phyloP scores from a whole-genome alignment of 2,113 vertebrate species.

The Ceratotherium simum region DNA sequence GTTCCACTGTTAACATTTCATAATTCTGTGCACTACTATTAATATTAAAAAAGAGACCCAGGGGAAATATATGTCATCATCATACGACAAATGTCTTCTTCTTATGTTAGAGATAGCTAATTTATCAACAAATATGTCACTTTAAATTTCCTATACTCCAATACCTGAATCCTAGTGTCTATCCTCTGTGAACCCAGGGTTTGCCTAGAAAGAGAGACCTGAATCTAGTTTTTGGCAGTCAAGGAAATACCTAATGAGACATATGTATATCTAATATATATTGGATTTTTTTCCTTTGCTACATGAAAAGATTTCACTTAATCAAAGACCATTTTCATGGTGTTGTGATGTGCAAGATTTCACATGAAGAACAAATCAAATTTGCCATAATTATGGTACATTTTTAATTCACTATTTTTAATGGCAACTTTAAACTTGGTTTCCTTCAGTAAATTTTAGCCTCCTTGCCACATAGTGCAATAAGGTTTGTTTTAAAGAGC shows the following conservation, averaged over 20 bases:
- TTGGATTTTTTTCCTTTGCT: not conserved
- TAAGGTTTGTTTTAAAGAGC: conserved; percentile 37
- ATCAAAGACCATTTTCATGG: not conserved
- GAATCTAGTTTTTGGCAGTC: not conserved
- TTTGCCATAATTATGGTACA: not conserved
- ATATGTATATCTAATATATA: not conserved
- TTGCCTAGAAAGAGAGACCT: not conserved
- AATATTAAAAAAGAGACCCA: conserved; percentile 25
- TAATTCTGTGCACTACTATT: conserved; percentile 46
- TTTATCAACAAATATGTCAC: not conserved
- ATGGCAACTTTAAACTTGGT: conserved; percentile 15
- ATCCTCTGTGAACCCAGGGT: not conserved
- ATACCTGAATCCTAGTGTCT: not conserved
- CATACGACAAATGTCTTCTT: conserved; percentile 35
- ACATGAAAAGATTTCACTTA: conserved; percentile 30
- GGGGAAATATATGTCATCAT: not conserved
- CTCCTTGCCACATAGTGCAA: not conserved
- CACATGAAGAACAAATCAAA: not conserved
- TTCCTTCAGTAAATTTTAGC: conserved; percentile 35
- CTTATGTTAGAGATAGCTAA: not conserved
- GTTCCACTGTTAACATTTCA: not conserved
- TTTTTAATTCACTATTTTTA: conserved; percentile 2
- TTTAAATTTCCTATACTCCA: conserved; percentile 5
- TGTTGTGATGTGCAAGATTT: not conserved
- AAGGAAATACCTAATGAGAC: not conserved